Base-by-base conservation (phyloP, 2,113 vertebrate genomes). In the Corythoichthys intestinalis region DNA sequence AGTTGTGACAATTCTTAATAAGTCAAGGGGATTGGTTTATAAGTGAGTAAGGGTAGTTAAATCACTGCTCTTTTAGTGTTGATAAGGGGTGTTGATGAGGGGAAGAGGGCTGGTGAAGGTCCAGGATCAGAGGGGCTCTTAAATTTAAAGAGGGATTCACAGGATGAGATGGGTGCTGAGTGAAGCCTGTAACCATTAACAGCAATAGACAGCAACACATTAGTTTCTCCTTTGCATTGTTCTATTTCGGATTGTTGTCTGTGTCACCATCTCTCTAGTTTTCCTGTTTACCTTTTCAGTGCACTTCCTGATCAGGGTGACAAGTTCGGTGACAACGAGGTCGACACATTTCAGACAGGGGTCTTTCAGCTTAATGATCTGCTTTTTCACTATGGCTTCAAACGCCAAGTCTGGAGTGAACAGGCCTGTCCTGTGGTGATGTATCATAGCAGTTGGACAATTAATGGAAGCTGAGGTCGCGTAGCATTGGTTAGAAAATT, bases 341-440 rank as follows among this genome's bases (percentile, higher is more conserved):
- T 98, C 96, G 72, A 98, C 95, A 35, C 97, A 98, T 79, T 98
- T 98, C 84, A 98, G 93, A 86, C 96, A 97, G 5, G 97, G 97
- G 86, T 98, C 95, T 91, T 97, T 98, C 91, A 98, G 93, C 92
- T 98, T 98, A 88, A 97, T 93, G 88, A 98, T 85, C 91, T 98
- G 97, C 92, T 98, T 97, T 92, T 98, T 98, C 85, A 98, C 96
- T 66, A 98, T 98, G 86, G 96, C 95, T 88, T 98, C 97, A 87
- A 98, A 98, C 0, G 97, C 97, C 94, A 98, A 39, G 88, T 98
- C 97, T 1, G 96, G 97, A 35, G 96, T 98, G 91, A 98, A 98
- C 73, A 98, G 94, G 87, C 96, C 96, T 11, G 96, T 98, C 94
- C 96, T 98, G 89, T 70, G 75, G 78, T 73, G 87, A 72, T 74